phyloP scores from a whole-genome alignment of 1,140 invertebrate genomes.

The Venturia canescens region DNA sequence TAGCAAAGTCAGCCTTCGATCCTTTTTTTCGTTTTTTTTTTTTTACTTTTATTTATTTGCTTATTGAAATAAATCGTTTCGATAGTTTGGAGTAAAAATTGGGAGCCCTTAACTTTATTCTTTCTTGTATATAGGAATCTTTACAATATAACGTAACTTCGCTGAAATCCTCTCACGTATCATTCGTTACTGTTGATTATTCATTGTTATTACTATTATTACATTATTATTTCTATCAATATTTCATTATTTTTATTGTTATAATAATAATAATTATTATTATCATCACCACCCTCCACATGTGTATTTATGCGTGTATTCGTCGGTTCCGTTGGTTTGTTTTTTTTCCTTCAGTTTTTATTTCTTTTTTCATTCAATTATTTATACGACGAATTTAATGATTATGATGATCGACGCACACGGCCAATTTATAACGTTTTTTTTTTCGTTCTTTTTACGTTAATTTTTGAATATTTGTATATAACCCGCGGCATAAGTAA shows the following conservation, averaged over 20 bases:
- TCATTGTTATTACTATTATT: constrained; percentile 52
- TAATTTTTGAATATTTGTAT: constrained; percentile 22
- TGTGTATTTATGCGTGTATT: constrained; percentile 14
- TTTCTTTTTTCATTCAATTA: constrained; percentile 48
- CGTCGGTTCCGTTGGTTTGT: too few species aligned
- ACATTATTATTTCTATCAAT: constrained; percentile 46
- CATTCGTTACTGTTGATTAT: constrained; percentile 57
- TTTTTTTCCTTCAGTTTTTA: constrained; percentile 38
- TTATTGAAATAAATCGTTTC: constrained; percentile 39
- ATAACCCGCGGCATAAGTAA: constrained; percentile 41
- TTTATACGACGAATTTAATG: constrained; percentile 48
- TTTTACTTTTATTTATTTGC: constrained; percentile 22
- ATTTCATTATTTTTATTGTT: constrained; percentile 52
- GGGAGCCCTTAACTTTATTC: constrained; percentile 72
- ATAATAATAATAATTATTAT: constrained; percentile 49
- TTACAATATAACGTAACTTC: constrained; percentile 73
- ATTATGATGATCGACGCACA: constrained; percentile 14
- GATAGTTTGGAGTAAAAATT: constrained; percentile 69
- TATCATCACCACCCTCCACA: constrained; percentile 44
- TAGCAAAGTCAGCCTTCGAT: too few species aligned
- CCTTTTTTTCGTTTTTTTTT: too few species aligned
- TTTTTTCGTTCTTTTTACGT: background rate
- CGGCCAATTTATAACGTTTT: constrained; percentile 4
- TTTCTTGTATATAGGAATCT: constrained; percentile 72
- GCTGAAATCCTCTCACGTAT: constrained; percentile 63